Base-by-base conservation (phyloP, 2,797 vertebrate species). In the Pseudopleuronectes americanus region DNA sequence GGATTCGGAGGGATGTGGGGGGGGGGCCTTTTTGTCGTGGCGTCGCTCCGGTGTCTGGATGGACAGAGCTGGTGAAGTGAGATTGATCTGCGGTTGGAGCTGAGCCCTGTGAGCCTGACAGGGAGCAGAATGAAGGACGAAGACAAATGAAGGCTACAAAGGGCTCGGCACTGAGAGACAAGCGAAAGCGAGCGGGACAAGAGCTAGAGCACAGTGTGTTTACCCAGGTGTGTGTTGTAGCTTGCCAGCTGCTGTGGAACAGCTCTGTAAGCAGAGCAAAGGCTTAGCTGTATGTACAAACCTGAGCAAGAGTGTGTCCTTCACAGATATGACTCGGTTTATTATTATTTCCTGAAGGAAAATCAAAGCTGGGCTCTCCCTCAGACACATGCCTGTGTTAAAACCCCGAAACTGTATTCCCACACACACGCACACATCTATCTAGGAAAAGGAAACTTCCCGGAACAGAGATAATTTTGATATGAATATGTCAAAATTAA, bases 221-320 rank as follows among this genome's bases (percentile, higher is more conserved):
- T 94, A 94, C 84, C 92, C 93, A 94, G 94, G 93, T 94, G 94
- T 92, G 90, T 85, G 90, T 77, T 83, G 84, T 48, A 88, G 89
- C 83, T 81, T 87, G 90, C 91, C 92, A 90, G 91, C 89, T 91
- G 90, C 87, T 84, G 64, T 86, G 74, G 78, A 90, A 89, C 89
- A 90, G 87, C 85, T 92, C 86, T 92, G 83, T 86, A 84, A 93
- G 85, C 86, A 89, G 87, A 79, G 67, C 65, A 58, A 88, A 86
- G 78, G 84, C 88, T 90, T 82, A 81, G 80, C 83, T 88, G 82
- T 85, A 81, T 80, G 84, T 63, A 89, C 85, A 90, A 89, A 85
- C 74, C 75, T 87, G 72, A 74, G 70, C 38, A 67, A 84, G 85
- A 88, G 76, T 24, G 72, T 73, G 81, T 84, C 73, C 65, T 81